Conservation (phyloP, 2,888 invertebrate species). For the Ormyrus rosae region DNA sequence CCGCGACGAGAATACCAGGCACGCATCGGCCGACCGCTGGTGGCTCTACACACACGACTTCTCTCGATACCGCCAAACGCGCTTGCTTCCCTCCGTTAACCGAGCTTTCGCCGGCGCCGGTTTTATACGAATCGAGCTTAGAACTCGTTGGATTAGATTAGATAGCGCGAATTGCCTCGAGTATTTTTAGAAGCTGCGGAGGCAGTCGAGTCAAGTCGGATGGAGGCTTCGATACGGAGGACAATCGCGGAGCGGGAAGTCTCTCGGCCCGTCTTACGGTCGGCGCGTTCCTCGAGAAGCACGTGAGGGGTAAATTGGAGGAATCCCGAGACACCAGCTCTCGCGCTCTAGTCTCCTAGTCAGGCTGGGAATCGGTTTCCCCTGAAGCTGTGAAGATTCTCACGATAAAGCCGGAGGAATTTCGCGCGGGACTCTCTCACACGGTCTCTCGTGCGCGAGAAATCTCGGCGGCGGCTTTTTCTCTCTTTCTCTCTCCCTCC, state of each 20-base stretch:
- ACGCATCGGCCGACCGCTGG: constrained; percentile 59
- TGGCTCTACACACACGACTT: not conserved
- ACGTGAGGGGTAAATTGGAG: constrained; percentile 55
- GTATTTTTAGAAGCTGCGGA: no score
- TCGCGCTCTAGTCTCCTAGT: constrained; percentile 68
- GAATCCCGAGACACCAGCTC: constrained; percentile 46
- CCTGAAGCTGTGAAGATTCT: constrained; percentile 71
- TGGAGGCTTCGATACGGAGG: no score
- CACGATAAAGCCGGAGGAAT: constrained; percentile 63
- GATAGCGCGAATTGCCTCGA: no score
- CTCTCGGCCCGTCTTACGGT: not conserved
- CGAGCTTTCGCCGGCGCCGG: no score
- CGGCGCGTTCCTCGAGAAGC: constrained; percentile 12
- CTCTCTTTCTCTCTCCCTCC: not conserved
- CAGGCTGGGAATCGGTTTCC: constrained; percentile 73
- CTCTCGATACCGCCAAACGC: no score
- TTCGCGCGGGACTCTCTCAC: constrained; percentile 15
- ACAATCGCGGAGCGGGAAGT: not conserved
- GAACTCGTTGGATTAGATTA: no score
- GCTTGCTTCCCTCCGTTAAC: no score
- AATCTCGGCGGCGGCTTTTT: not conserved
- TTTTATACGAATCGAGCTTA: no score
- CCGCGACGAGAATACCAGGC: constrained; percentile 63
- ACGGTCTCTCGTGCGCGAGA: constrained; percentile 5
- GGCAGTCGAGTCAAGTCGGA: no score